phyloP scores from a whole-genome alignment of 1,140 invertebrate species.

The Drosophila pandora region DNA sequence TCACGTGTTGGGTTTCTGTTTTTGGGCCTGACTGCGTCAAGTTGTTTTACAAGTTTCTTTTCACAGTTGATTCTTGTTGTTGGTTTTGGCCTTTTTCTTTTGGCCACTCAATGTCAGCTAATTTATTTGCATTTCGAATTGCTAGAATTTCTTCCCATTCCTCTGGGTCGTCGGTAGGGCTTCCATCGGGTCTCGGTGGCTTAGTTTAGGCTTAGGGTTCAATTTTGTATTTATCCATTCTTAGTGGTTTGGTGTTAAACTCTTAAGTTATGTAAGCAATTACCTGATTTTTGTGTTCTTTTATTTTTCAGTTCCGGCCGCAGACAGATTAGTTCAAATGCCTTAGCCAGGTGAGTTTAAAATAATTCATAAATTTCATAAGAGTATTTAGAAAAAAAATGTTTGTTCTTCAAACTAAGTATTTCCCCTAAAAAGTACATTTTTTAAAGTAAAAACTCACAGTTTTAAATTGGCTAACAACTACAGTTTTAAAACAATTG shows the following conservation, averaged over 20 bases:
- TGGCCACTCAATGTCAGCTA: constrained; percentile 58
- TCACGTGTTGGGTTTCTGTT: constrained; percentile 59
- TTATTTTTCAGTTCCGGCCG: constrained; percentile 89
- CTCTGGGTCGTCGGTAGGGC: constrained; percentile 29
- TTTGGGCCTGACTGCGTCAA: constrained; percentile 39
- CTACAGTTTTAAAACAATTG: background rate
- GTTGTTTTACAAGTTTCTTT: constrained; percentile 41
- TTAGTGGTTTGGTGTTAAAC: constrained; percentile 12
- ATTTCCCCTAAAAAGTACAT: background rate
- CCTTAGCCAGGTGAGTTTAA: constrained; percentile 91
- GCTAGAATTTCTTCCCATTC: constrained; percentile 33
- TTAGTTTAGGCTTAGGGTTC: constrained; percentile 9
- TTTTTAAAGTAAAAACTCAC: background rate
- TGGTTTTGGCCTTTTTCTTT: constrained; percentile 17
- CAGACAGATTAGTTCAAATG: constrained; percentile 91
- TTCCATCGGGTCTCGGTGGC: constrained; percentile 18
- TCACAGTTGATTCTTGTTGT: constrained; percentile 1
- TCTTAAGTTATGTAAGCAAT: background rate
- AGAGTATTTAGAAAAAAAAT: background rate
- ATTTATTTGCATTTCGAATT: constrained; percentile 61
- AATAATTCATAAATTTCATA: background rate
- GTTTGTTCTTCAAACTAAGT: background rate
- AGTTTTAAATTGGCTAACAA: background rate
- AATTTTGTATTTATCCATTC: constrained; percentile 5
- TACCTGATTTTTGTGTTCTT: constrained; percentile 51